Base-by-base conservation (phyloP, 2,888 invertebrate species). In the Leuctra nigra region DNA sequence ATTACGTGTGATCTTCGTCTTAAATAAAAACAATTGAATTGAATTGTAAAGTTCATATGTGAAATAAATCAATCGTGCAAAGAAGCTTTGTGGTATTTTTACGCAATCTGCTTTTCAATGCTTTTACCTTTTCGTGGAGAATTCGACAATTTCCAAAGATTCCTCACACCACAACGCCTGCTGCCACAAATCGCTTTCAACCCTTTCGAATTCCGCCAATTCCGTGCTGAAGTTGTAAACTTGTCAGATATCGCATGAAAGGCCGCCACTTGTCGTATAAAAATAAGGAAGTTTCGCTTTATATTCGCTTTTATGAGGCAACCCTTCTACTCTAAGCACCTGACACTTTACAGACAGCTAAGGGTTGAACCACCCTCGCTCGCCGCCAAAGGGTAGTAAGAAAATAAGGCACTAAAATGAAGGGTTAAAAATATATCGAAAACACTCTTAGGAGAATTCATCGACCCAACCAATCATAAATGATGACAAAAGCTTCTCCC, bases 281-380 rank as follows among this genome's bases (percentile, higher is more conserved):
- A 50, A 50, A 50, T 50, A 50, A 50, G 50, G 50, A 50, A 50
- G 50, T 35, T 50, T 50, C 35, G 4, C 50, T 33, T 33, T 33
- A 35, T 35, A 35, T 44, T 16, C 22, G 20, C 13, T n/a, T 44
- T 41, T 41, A n/a, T 29, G 7, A 11, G 7, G 16, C 22, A 18
- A 50, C 33, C 35, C 33, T 35, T 25, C 29, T 25, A 13, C 13
- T 13, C 35, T 33, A n/a, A 14, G 50, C 50, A 50, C 50, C 50
- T 50, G 50, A 50, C 25, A 33, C 48, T n/a, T n/a, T n/a, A n/a
- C n/a, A n/a, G n/a, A n/a, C 2, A 16, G 14, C 4, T 9, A 16
- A 41, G 41, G 41, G 41, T 41, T 41, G 41, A 18, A 6, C 11
- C 29, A 18, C 20, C 18, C 41, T 11, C 18, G 18, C 18, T 41